phyloP scores from a whole-genome alignment of 2,797 vertebrate genomes.

The Pantherophis vulpinus region DNA sequence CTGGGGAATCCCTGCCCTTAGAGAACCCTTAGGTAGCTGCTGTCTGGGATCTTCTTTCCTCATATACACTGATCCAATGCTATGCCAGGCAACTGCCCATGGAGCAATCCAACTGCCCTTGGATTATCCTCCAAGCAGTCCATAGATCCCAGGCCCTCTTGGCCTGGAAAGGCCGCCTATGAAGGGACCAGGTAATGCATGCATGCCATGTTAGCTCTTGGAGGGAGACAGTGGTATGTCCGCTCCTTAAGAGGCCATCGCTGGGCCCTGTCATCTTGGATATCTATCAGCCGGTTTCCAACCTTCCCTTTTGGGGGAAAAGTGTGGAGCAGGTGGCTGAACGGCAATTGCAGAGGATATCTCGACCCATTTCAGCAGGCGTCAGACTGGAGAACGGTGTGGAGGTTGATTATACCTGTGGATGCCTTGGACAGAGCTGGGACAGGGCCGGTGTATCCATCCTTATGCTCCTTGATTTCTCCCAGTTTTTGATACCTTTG shows the following conservation, averaged over 20 bases:
- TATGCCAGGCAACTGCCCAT: not conserved
- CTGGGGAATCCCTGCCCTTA: not conserved
- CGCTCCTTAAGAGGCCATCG: not conserved
- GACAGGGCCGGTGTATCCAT: not conserved
- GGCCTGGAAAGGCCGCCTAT: not conserved
- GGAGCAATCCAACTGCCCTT: not conserved
- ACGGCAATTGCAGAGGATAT: not conserved
- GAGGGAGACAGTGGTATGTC: not conserved
- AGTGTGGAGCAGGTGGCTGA: not conserved
- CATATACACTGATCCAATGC: not conserved
- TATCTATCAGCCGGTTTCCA: not conserved
- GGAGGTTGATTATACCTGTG: not conserved
- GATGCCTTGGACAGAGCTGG: not conserved
- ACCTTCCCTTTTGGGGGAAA: not conserved
- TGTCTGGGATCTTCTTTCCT: not conserved
- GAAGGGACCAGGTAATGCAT: not conserved
- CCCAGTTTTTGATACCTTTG: not conserved
- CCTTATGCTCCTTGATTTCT: not conserved
- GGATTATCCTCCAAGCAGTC: not conserved
- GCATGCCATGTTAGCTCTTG: not conserved
- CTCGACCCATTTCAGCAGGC: not conserved
- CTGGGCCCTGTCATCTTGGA: not conserved
- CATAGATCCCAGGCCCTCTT: not conserved
- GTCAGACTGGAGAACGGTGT: not conserved
- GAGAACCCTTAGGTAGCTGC: not conserved